Percentiles rank a stretch among this genome's conserved stretches.
Conservation (phyloP, 2,113 vertebrate genomes). For the Prochilodus magdalenae region DNA sequence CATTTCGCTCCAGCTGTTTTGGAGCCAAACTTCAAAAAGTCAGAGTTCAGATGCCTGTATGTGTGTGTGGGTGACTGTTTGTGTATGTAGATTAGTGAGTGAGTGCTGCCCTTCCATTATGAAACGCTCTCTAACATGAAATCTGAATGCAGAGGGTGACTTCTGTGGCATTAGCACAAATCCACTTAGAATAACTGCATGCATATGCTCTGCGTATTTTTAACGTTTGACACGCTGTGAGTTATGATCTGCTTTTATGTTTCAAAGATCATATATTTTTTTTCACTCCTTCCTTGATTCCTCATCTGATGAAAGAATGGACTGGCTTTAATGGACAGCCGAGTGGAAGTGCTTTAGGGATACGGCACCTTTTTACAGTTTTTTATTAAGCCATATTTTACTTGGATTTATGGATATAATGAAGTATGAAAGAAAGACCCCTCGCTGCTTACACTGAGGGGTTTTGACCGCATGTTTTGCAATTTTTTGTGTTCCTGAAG, state of each 20-base stretch:
- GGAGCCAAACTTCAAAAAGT: no score
- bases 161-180: conserved; percentile 43
- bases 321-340: conserved; percentile 70
- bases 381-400: conserved; percentile 63
- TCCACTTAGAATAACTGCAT: conserved; percentile 72
- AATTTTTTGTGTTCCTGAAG: conserved; percentile 56
- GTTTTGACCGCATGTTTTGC: conserved; percentile 65
- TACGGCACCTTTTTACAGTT: conserved; percentile 64
- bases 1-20: no score
- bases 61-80: neutral
- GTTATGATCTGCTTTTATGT: conserved; percentile 67
- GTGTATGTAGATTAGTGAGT: neutral
- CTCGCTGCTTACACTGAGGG: conserved; percentile 64
- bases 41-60: no score
- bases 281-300: conserved; percentile 56
- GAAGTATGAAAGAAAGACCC: conserved; percentile 69
- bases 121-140: conserved; percentile 54
- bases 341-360: conserved; percentile 66
- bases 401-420: conserved; percentile 71
- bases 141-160: conserved; percentile 66
- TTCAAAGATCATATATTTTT: conserved; percentile 68
- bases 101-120: conserved; percentile 26
- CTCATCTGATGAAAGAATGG: conserved; percentile 73
- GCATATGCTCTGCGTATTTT: conserved; percentile 67
- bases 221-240: conserved; percentile 61